Evolutionary conservation across 2,888 invertebrate species (phyloP).

Genomic region (Taphrorychus bicolor): DNA sequence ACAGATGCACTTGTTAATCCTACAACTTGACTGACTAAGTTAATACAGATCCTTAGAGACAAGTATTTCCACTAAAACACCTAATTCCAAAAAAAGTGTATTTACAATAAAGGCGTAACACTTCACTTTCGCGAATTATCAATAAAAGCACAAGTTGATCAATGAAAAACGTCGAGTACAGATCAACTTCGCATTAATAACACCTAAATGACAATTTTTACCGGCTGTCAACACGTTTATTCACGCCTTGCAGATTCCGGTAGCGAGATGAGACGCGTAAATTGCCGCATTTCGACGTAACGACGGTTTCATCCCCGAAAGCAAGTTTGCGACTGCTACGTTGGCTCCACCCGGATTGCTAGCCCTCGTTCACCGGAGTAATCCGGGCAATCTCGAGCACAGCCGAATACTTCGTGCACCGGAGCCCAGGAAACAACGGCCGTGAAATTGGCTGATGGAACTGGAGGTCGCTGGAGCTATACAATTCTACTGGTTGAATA

Average conservation of each 20-base stretch:
- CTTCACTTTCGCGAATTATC: not conserved
- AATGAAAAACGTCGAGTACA: not conserved
- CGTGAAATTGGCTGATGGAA: slow-evolving; percentile 11
- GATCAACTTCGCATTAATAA: not conserved
- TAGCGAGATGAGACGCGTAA: slow-evolving; percentile 7
- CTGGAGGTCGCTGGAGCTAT: not conserved
- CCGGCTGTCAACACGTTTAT: slow-evolving; percentile 4
- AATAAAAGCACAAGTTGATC: not conserved
- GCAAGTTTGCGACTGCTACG: slow-evolving; percentile 25
- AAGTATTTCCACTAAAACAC: no score
- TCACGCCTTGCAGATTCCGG: not conserved
- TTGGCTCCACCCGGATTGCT: slow-evolving; percentile 25
- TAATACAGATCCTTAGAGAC: not conserved
- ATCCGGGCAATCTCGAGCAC: slow-evolving; percentile 18
- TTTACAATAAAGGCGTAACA: not conserved
- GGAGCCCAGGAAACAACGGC: slow-evolving; percentile 22
- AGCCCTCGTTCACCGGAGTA: slow-evolving; percentile 18
- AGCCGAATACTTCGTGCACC: slow-evolving; percentile 21
- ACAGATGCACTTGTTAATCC: no score
- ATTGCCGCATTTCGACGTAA: not conserved
- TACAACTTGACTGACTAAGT: not conserved
- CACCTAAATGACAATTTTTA: not conserved
- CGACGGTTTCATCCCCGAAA: slow-evolving; percentile 6
- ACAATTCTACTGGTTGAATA: not conserved
- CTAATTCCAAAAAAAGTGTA: not conserved